Evolutionary conservation across 2,113 vertebrate species (phyloP).

Genomic region (Podiceps cristatus): DNA sequence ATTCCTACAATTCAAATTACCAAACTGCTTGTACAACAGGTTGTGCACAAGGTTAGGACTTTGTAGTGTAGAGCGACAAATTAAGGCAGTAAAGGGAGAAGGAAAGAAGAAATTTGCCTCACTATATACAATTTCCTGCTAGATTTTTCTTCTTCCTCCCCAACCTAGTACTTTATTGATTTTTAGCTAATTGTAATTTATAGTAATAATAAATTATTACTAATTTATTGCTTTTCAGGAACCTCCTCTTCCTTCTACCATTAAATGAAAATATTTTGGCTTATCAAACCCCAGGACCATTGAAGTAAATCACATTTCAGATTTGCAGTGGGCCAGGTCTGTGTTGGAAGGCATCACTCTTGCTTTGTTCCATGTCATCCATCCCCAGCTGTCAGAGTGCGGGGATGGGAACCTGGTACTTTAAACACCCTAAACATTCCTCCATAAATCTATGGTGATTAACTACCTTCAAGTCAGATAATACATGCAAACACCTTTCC

Average conservation of each 20-base stretch:
- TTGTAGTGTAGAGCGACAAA: background rate
- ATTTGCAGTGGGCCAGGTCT: background rate
- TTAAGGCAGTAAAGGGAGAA: background rate
- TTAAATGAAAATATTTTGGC: background rate
- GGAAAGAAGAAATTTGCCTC: background rate
- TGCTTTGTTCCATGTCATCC: background rate
- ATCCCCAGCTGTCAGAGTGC: accelerated
- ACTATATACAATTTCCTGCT: background rate
- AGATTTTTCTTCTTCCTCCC: background rate
- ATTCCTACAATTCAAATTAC: background rate
- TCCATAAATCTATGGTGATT: background rate
- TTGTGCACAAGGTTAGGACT: background rate
- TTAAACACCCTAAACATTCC: background rate
- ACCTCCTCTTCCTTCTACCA: background rate
- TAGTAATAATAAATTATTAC: too few relatives aligned
- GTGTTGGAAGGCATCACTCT: background rate
- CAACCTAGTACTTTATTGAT: background rate
- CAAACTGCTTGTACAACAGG: background rate
- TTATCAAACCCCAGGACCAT: background rate
- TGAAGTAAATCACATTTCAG: background rate
- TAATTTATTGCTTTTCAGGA: background rate
- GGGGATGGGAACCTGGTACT: background rate
- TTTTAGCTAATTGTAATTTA: background rate
- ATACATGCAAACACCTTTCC: background rate
- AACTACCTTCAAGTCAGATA: background rate